Percentiles rank a stretch among this genome's conserved stretches.
These are phyloP conservation scores for Morpho helenor DNA, from an alignment of 2,888 invertebrate species.

Conservation along the genomic window DNA sequence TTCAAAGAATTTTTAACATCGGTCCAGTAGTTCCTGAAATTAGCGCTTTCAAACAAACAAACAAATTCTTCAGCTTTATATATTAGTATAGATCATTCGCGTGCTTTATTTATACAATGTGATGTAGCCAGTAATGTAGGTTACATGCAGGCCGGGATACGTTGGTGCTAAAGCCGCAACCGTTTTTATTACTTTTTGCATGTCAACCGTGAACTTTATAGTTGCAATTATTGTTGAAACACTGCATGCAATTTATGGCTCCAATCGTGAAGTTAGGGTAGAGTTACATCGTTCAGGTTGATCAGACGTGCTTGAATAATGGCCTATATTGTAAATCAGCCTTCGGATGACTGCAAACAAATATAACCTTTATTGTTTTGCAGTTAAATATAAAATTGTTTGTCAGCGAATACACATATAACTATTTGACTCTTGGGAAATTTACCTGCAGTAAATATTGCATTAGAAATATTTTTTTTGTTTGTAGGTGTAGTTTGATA, in stretches of 20 bases:
- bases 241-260: constrained; percentile 43
- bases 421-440: no score
- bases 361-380: constrained; percentile 1
- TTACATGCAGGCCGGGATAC: constrained; percentile 36
- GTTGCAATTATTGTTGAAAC: constrained; percentile 59
- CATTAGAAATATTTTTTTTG: no score
- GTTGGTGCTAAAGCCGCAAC: constrained; percentile 36
- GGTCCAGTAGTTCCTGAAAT: no score
- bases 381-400: neutral
- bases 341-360: neutral
- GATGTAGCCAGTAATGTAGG: constrained; percentile 21
- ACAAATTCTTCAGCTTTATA: no score
- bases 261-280: constrained; percentile 36
- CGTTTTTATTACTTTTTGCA: constrained; percentile 61
- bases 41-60: no score
- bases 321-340: constrained; percentile 6
- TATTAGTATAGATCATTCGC: neutral
- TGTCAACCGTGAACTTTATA: constrained; percentile 64
- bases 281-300: constrained; percentile 31
- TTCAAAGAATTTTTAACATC: no score
- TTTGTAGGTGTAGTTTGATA: no score
- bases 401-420: neutral
- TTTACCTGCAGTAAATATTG: no score
- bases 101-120: constrained; percentile 12
- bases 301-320: constrained; percentile 26